Evolutionary conservation across 2,113 vertebrate species (phyloP).

Genomic region (Lepus europaeus): DNA sequence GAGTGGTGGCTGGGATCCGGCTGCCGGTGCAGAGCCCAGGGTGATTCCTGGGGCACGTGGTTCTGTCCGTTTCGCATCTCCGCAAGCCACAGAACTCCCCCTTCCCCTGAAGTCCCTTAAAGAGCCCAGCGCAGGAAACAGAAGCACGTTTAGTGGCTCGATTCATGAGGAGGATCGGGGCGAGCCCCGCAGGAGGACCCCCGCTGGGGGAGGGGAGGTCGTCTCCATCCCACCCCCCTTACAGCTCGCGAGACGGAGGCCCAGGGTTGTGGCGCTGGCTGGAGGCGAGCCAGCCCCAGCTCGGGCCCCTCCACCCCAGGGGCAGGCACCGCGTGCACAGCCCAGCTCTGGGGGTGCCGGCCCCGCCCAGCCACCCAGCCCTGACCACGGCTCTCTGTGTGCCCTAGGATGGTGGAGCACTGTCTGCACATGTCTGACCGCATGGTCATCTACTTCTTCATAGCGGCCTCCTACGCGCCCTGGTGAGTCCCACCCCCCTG

Average conservation of each 20-base stretch:
- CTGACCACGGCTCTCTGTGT: not conserved
- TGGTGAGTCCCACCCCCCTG: constrained; percentile 89
- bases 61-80: not conserved
- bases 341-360: accelerated
- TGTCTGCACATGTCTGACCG: constrained; percentile 96
- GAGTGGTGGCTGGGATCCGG: not conserved
- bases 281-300: not conserved
- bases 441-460: constrained; percentile 98
- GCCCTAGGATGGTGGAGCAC: constrained; percentile 92
- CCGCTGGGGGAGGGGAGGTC: accelerated
- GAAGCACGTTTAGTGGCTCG: not conserved
- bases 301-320: accelerated
- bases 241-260: not conserved
- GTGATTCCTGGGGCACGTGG: not conserved
- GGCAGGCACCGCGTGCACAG: accelerated
- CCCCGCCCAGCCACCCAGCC: not conserved
- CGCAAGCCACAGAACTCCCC: not conserved
- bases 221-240: not conserved
- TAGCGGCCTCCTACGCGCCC: constrained; percentile 94
- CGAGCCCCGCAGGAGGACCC: not conserved
- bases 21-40: not conserved
- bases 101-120: not conserved
- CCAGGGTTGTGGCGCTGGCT: not conserved
- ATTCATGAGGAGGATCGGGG: too few relatives aligned
- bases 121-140: not conserved